Conservation (phyloP, 2,113 vertebrate genomes). For the Numenius arquata region DNA sequence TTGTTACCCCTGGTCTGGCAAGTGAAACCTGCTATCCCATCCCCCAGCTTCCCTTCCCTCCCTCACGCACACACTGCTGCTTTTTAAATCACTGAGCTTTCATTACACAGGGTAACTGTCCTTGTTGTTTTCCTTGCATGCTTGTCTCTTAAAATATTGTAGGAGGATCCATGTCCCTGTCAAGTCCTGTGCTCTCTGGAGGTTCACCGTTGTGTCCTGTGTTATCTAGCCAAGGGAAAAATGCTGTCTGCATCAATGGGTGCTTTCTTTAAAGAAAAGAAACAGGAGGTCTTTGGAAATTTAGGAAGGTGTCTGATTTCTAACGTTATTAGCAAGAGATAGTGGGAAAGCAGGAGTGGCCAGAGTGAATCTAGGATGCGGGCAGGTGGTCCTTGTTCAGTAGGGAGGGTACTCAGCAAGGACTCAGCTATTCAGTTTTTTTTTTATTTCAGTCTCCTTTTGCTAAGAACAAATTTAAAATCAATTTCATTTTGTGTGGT, state of each 20-base stretch:
- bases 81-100: constrained; percentile 51
- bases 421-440: neutral
- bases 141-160: neutral
- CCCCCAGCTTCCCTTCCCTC: neutral
- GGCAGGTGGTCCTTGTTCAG: neutral
- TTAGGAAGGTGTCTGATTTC: neutral
- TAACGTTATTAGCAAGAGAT: neutral
- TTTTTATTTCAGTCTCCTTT: neutral
- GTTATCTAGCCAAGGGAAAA: neutral
- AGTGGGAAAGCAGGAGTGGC: neutral
- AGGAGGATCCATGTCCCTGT: neutral
- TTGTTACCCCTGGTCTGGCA: constrained; percentile 21
- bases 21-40: neutral
- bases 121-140: neutral
- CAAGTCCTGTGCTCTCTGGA: neutral
- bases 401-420: neutral
- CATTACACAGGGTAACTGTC: neutral
- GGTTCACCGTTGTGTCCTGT: neutral
- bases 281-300: neutral
- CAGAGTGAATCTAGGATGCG: neutral
- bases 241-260: neutral
- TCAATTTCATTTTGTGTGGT: neutral
- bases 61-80: neutral
- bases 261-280: neutral
- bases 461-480: neutral